Percentiles rank a stretch among this genome's conserved stretches.
These are phyloP conservation scores for Amphimallon solstitiale DNA, from an alignment of 2,888 invertebrate genomes.

Conservation along the genomic window DNA sequence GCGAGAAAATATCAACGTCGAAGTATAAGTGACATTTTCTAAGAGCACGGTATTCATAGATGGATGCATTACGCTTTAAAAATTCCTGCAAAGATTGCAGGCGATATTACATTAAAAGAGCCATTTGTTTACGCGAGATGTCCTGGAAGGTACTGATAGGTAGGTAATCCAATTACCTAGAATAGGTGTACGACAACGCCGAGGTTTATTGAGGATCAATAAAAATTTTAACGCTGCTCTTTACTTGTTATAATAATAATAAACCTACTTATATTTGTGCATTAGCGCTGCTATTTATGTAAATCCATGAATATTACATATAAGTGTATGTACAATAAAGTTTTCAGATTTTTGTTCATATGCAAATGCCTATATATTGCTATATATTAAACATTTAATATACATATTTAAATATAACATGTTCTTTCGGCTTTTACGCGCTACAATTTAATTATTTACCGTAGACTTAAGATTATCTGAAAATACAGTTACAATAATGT, in stretches of 20 bases:
- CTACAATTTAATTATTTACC: too few relatives aligned
- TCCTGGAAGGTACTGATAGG: not conserved
- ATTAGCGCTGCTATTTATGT: not conserved
- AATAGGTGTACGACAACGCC: not conserved
- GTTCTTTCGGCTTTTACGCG: too few relatives aligned
- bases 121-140: not conserved
- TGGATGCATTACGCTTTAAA: conserved; percentile 5
- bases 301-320: too few relatives aligned
- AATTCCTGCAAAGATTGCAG: not conserved
- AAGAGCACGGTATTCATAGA: too few relatives aligned
- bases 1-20: not conserved
- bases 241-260: not conserved
- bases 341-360: too few relatives aligned
- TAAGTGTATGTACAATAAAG: too few relatives aligned
- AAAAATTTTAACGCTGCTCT: not conserved
- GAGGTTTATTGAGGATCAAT: conserved; percentile 1
- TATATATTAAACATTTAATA: too few relatives aligned
- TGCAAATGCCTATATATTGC: too few relatives aligned
- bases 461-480: too few relatives aligned
- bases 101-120: not conserved
- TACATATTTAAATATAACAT: too few relatives aligned
- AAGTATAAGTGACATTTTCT: not conserved
- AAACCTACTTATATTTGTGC: not conserved
- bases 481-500: too few relatives aligned
- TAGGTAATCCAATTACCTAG: conserved; percentile 5